Base-by-base conservation (phyloP, 2,797 vertebrate genomes). In the Cyprinella venusta region DNA sequence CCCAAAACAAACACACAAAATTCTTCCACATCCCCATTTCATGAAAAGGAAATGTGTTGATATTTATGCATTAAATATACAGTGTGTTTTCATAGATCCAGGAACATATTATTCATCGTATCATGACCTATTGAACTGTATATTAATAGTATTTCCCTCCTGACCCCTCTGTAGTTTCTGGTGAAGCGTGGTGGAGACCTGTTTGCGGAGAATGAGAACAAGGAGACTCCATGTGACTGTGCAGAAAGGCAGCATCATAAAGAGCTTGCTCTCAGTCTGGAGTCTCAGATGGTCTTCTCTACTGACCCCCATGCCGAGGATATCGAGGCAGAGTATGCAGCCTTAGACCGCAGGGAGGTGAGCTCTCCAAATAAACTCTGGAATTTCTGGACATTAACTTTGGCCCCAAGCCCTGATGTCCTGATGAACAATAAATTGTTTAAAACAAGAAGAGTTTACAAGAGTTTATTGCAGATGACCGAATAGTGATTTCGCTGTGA, bases 241-340 rank as follows among this genome's bases (percentile, higher is more conserved):
- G 98, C 98, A 30, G 98, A 99, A 93, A 98, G 97, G 89, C 97
- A 98, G 83, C 98, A 97, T 92, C 96, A 99, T 94, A 98, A 98
- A 93, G 98, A 99, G 86, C 90, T 99, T 93, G 98, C 98, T 79
- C 96, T 99, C 74, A 97, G 97, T 93, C 94, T 99, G 92, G 98
- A 99, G 94, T 99, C 98, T 85, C 98, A 98, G 90, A 99, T 99
- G 98, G 98, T 99, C 87, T 99, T 99, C 94, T 99, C 97, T 79
- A 95, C 94, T 89, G 97, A 97, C 92, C 97, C 97, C 2, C 96
- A 97, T 89, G 96, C 97, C 59, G 97, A 97, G 91, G 96, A 95
- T 90, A 96, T 98, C 85, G 97, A 99, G 94, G 97, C 97, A 10
- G 97, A 99, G 91, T 99, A 99, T 84, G 97, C 98, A 86, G 97